Conservation (phyloP, 2,113 vertebrate genomes). For the Rhineura floridana region DNA sequence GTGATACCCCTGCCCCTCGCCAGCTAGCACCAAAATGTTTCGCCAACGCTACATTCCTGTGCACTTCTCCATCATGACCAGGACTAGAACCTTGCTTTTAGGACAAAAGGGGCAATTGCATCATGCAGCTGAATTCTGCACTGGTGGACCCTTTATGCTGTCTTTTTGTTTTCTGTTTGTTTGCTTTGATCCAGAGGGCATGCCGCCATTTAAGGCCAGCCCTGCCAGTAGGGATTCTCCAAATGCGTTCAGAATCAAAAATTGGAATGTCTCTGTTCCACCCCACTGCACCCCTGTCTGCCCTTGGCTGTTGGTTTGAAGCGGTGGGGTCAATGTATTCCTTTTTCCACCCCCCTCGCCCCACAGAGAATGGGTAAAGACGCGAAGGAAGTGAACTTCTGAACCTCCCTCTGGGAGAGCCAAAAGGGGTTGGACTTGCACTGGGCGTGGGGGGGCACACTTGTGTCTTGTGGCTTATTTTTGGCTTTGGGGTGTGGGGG, state of each 20-base stretch:
- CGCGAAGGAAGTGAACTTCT: slow-evolving; percentile 57
- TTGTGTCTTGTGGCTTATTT: slow-evolving; percentile 55
- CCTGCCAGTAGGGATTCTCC: background rate
- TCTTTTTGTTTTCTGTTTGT: too few relatives aligned
- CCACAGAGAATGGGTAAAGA: slow-evolving; percentile 36
- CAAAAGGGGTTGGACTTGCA: slow-evolving; percentile 32
- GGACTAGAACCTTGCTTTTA: too few relatives aligned
- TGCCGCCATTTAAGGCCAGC: too few relatives aligned
- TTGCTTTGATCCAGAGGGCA: background rate
- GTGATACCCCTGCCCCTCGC: too few relatives aligned
- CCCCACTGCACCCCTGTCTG: too few relatives aligned
- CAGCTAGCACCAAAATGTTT: too few relatives aligned
- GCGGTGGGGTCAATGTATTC: slow-evolving; percentile 54
- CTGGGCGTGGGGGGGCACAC: slow-evolving; percentile 29
- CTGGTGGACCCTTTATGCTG: background rate
- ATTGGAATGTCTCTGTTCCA: background rate
- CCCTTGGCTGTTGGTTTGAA: background rate
- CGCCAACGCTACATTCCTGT: too few relatives aligned
- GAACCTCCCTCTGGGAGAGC: slow-evolving; percentile 67
- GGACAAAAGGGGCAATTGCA: too few relatives aligned
- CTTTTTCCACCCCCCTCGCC: slow-evolving; percentile 48
- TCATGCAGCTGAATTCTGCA: background rate
- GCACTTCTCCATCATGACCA: too few relatives aligned
- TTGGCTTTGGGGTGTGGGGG: slow-evolving; percentile 39
- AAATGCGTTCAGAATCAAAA: background rate